A percentile compares a stretch with the other conserved stretches of the same genome.
These are phyloP conservation scores for Aleiodes testaceus DNA, from an alignment of 2,888 invertebrate species.

Conservation along the genomic window DNA sequence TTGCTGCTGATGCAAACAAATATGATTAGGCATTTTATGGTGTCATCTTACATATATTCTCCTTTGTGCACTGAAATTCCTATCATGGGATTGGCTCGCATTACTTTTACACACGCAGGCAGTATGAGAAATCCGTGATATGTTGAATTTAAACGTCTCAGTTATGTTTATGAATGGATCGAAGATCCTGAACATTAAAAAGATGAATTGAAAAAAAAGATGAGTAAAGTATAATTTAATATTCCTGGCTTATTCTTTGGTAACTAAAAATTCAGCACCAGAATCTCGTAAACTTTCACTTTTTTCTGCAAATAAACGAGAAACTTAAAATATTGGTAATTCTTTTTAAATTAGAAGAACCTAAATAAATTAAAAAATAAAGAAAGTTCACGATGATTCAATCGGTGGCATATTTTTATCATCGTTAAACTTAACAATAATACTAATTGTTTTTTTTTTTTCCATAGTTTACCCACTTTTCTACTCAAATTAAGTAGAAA, in stretches of 20 bases:
- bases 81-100: slow-evolving; percentile 11
- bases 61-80: slow-evolving; percentile 12
- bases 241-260: slow-evolving; percentile 15
- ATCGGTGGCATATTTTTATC: slow-evolving; percentile 18
- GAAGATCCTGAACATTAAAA: background rate
- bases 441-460: slow-evolving; percentile 56
- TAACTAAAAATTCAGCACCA: slow-evolving; percentile 19
- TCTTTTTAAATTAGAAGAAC: background rate
- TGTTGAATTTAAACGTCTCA: slow-evolving; percentile 7
- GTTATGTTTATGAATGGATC: slow-evolving; percentile 1
- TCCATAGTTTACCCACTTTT: slow-evolving; percentile 30
- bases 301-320: background rate
- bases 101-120: slow-evolving; percentile 1
- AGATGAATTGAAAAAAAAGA: background rate
- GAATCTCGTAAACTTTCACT: slow-evolving; percentile 13
- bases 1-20: slow-evolving; percentile 15
- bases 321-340: background rate
- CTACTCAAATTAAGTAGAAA: slow-evolving; percentile 37
- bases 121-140: slow-evolving; percentile 18
- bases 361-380: background rate
- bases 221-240: slow-evolving; percentile 15
- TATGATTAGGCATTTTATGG: slow-evolving; percentile 24
- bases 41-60: background rate
- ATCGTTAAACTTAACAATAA: slow-evolving; percentile 65
- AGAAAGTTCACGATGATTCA: slow-evolving; percentile 10